Evolutionary conservation across 2,113 vertebrate genomes (phyloP), one percentile per base, ranked within the genome.

Genomic region (Athene noctua): DNA sequence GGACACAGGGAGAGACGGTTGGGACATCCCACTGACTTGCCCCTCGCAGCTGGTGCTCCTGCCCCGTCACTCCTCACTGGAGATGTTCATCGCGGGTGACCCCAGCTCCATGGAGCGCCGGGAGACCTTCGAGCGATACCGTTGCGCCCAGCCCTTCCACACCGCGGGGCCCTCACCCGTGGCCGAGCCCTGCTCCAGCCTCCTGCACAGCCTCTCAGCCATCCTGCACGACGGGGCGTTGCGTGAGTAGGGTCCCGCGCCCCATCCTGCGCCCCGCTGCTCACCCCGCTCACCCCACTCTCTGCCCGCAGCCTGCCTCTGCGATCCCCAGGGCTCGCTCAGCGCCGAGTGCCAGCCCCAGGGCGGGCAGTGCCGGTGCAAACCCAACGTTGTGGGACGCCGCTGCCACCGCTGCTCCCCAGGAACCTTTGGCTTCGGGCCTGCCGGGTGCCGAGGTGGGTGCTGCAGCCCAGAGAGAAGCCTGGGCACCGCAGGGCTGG

Each of bases 331-430:
- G 96, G 99, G 99, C 57, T 99, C 99, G 0, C 79, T 99, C 92
- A 99, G 99, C 18, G 98, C 99, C 0, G 97, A 99, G 89, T 99
- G 99, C 86, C 98, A 98, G n/a, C 97, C 98, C 23, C 98, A 98
- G 1, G 99, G 99, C 0, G 99, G 99, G n/a, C 99, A 99, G 95
- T 99, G 99, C 89, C 98, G 25, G 51, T 99, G 99, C 97, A 99
- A 98, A 68, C 96, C 99, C 71, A 98, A 98, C 2, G 98, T 99
- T 78, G 95, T 98, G 70, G 99, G 99, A 16, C 98, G 97, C 10
- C 98, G 98, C 88, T 99, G 99, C 95, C 98, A 99, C 49, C 97
- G 92, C 90, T 99, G 99, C 87, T 98, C 97, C 66, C 98, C 98
- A 0, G 99, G 99, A 84, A 99, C 98, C 52, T 99, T 99, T 0